A percentile compares a stretch with the other conserved stretches of the same genome.
Conservation (phyloP, 2,113 vertebrate species). For the Bolborhynchus lineola region DNA sequence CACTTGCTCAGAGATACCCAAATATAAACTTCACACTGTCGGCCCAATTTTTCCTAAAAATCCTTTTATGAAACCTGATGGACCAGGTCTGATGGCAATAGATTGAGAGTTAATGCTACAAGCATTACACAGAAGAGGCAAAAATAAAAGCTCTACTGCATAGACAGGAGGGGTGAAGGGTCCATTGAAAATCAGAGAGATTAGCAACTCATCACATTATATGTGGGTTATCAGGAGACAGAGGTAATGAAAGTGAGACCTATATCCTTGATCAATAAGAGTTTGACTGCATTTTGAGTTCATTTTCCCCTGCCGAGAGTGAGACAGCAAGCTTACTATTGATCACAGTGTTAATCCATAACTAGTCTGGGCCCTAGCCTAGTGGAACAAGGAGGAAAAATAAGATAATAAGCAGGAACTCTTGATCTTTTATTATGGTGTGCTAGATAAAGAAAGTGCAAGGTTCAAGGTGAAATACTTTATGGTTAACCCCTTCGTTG, state of each 20-base stretch:
- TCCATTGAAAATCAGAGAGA: slow-evolving; percentile 93
- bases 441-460: slow-evolving; percentile 77
- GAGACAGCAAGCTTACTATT: slow-evolving; percentile 92
- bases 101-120: slow-evolving; percentile 64
- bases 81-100: slow-evolving; percentile 72
- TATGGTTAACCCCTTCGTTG: slow-evolving; percentile 74
- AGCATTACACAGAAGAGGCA: slow-evolving; percentile 67
- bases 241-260: slow-evolving; percentile 91
- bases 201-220: slow-evolving; percentile 96
- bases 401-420: slow-evolving; percentile 88
- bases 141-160: slow-evolving; percentile 71
- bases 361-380: slow-evolving; percentile 88
- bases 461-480: slow-evolving; percentile 76
- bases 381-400: slow-evolving; percentile 83
- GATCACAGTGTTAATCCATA: slow-evolving; percentile 97
- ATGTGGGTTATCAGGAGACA: slow-evolving; percentile 93
- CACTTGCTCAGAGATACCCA: background rate
- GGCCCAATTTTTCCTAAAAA: slow-evolving; percentile 45
- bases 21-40: background rate
- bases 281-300: slow-evolving; percentile 97
- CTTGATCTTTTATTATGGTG: slow-evolving; percentile 87
- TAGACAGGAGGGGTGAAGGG: slow-evolving; percentile 80
- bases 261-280: slow-evolving; percentile 92
- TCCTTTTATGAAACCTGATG: slow-evolving; percentile 66
- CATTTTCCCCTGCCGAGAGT: slow-evolving; percentile 93